phyloP scores from a whole-genome alignment of 2,797 vertebrate genomes.

The Nothura maculosa region DNA sequence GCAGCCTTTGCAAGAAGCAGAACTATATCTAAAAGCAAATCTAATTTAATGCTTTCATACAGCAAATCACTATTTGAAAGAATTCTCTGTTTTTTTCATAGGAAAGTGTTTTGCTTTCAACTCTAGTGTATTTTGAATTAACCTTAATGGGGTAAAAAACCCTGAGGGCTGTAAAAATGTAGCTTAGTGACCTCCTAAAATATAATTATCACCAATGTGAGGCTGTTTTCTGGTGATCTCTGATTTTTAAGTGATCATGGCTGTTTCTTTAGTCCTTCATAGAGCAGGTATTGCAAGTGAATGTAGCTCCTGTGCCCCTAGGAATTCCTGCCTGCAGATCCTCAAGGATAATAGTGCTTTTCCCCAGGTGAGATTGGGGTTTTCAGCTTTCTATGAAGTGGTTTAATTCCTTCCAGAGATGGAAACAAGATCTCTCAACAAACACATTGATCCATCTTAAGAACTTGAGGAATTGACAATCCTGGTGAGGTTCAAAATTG shows the following conservation, averaged over 20 bases:
- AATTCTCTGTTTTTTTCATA: neutral
- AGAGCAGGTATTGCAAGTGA: neutral
- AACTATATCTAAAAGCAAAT: no score
- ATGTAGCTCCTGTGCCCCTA: neutral
- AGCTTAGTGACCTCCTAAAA: neutral
- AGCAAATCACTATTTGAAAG: neutral
- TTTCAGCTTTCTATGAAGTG: neutral
- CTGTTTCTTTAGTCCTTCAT: neutral
- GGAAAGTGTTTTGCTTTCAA: neutral
- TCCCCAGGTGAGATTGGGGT: neutral
- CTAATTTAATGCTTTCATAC: neutral
- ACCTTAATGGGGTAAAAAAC: neutral
- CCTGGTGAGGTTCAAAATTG: accelerated
- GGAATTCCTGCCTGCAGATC: neutral
- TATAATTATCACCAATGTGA: neutral
- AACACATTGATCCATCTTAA: neutral
- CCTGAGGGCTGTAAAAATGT: neutral
- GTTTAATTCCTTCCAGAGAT: neutral
- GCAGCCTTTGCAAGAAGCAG: neutral
- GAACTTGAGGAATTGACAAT: neutral
- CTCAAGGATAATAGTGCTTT: neutral
- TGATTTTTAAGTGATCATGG: neutral
- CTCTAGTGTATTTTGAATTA: neutral
- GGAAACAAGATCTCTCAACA: neutral
- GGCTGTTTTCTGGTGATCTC: accelerated